These are phyloP conservation scores for Rhagonycha lutea DNA, from an alignment of 2,888 invertebrate genomes.

Conservation along the genomic window DNA sequence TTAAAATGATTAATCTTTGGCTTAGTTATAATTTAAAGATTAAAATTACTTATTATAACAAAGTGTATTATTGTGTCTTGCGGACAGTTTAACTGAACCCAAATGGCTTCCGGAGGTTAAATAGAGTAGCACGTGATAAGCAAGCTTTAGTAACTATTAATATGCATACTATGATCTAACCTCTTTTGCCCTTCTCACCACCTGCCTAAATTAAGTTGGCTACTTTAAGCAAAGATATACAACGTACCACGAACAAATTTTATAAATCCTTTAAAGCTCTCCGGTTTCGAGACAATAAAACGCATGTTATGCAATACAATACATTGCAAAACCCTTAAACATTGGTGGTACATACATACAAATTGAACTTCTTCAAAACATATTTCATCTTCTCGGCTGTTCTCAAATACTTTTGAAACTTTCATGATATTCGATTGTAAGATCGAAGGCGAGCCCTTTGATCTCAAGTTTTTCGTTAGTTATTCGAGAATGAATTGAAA, in stretches of 20 bases:
- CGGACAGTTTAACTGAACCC: constrained; percentile 30
- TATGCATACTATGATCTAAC: constrained; percentile 33
- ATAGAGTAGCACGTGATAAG: constrained; percentile 33
- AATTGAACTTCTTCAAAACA: constrained; percentile 16
- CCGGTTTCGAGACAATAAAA: constrained; percentile 11
- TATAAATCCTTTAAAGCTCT: constrained; percentile 4
- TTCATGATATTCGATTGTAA: constrained; percentile 20
- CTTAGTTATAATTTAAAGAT: neutral
- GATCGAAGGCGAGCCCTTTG: constrained; percentile 7
- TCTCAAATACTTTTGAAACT: constrained; percentile 19
- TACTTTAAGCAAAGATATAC: constrained; percentile 13
- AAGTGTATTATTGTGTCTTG: constrained; percentile 5
- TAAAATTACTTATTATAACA: constrained; percentile 1
- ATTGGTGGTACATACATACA: constrained; percentile 10
- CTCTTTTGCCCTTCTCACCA: constrained; percentile 27
- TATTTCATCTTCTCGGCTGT: constrained; percentile 14
- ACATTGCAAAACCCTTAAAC: constrained; percentile 10
- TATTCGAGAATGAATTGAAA: constrained; percentile 15
- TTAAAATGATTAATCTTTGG: neutral
- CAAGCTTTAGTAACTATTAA: constrained; percentile 34
- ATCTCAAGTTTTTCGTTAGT: constrained; percentile 7
- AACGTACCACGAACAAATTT: constrained; percentile 7
- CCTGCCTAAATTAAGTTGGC: constrained; percentile 26
- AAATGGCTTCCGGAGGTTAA: constrained; percentile 38
- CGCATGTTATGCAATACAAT: constrained; percentile 9